Percentiles rank a stretch among this genome's conserved stretches.
phyloP scores from a whole-genome alignment of 1,140 invertebrate species.

The Portunus trituberculatus region DNA sequence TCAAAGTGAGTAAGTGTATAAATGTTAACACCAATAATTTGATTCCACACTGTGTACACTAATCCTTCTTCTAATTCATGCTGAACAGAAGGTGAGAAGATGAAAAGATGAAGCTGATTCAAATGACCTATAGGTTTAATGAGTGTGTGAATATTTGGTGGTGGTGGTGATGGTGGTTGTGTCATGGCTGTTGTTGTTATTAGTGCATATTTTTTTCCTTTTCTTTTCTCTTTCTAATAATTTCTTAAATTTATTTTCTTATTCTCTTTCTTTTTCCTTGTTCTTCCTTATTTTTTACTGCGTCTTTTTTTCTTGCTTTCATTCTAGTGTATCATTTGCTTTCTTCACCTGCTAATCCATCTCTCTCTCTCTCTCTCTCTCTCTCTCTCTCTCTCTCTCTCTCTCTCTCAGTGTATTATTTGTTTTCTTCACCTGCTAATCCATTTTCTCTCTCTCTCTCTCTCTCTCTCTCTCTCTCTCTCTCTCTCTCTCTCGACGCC shows the following conservation, averaged over 20 bases:
- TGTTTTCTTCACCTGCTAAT: neutral
- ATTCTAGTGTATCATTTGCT: neutral
- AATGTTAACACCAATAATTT: too few species aligned
- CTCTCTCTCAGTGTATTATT: neutral
- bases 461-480: conserved; percentile 5
- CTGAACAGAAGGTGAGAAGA: too few species aligned
- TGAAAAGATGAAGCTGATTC: too few species aligned
- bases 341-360: neutral
- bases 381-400: neutral
- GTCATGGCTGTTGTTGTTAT: too few species aligned
- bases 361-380: neutral
- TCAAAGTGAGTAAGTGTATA: too few species aligned
- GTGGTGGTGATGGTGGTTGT: too few species aligned
- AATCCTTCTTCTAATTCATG: too few species aligned
- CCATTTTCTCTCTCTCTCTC: neutral
- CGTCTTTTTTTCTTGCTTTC: neutral
- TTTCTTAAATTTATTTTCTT: neutral
- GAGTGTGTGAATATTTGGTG: too few species aligned
- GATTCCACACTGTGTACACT: too few species aligned
- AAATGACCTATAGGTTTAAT: too few species aligned
- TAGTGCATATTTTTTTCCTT: too few species aligned
- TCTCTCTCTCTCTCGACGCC: neutral
- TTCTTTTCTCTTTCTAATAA: neutral
- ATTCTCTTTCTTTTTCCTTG: neutral
- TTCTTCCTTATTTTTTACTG: neutral